Conservation (phyloP, 2,888 invertebrate species). For the Meandrusa payeni region DNA sequence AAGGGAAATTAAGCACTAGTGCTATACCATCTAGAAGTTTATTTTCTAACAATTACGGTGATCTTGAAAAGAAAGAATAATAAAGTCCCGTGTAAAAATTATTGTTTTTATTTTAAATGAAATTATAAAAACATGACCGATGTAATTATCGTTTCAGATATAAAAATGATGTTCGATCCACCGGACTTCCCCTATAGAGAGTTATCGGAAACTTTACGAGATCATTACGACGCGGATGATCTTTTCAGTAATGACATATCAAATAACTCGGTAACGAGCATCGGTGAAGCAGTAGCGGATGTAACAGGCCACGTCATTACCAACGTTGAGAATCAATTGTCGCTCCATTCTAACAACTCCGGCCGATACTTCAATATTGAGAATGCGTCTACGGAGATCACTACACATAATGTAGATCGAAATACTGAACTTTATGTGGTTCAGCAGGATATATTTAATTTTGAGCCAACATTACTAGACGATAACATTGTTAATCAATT, state of each 20-base stretch:
- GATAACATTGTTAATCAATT: conserved; percentile 72
- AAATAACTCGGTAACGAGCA: conserved; percentile 22
- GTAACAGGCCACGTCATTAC: conserved; percentile 42
- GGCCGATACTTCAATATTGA: conserved; percentile 55
- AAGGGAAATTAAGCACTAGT: too few relatives aligned
- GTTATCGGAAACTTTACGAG: conserved; percentile 48
- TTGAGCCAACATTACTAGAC: conserved; percentile 62
- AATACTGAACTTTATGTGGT: conserved; percentile 49
- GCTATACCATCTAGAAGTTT: too few relatives aligned
- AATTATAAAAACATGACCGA: too few relatives aligned
- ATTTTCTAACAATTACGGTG: too few relatives aligned
- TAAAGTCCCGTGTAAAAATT: too few relatives aligned
- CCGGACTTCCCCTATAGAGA: conserved; percentile 72
- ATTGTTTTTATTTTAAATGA: too few relatives aligned
- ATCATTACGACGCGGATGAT: conserved; percentile 56
- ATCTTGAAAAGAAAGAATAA: too few relatives aligned
- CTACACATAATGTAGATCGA: conserved; percentile 29
- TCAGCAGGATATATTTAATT: conserved; percentile 55
- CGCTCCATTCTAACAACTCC: conserved; percentile 54
- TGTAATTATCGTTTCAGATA: conserved; percentile 31
- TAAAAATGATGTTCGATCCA: conserved; percentile 70
- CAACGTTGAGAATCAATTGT: conserved; percentile 48
- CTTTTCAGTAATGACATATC: conserved; percentile 43
- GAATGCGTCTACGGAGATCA: conserved; percentile 36
- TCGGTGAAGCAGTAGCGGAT: conserved; percentile 37